Conservation (phyloP, 2,888 invertebrate genomes). For the Herminia tarsipennalis region DNA sequence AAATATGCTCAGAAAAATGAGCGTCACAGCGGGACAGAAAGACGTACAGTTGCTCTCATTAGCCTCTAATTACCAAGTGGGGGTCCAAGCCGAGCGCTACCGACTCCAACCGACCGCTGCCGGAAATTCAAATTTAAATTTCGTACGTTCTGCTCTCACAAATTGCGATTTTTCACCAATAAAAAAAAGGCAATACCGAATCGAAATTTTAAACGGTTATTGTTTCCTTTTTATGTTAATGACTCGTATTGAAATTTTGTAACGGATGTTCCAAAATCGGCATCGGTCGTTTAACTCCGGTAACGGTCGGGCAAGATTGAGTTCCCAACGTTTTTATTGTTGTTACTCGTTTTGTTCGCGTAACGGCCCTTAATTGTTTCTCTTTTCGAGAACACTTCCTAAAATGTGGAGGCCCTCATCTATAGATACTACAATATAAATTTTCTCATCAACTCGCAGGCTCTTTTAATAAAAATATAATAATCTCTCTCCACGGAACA, state of each 20-base stretch:
- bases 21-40: slow-evolving; percentile 57
- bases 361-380: slow-evolving; percentile 65
- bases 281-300: slow-evolving; percentile 62
- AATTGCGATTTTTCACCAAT: slow-evolving; percentile 79
- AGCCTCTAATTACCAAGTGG: slow-evolving; percentile 81
- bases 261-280: slow-evolving; percentile 66
- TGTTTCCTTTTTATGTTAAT: slow-evolving; percentile 84
- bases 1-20: slow-evolving; percentile 63
- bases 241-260: slow-evolving; percentile 76
- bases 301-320: slow-evolving; percentile 66
- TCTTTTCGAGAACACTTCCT: slow-evolving; percentile 50
- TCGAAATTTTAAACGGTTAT: slow-evolving; percentile 83
- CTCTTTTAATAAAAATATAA: slow-evolving; percentile 73
- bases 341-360: slow-evolving; percentile 69
- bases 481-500: slow-evolving; percentile 70
- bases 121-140: slow-evolving; percentile 77
- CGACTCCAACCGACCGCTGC: slow-evolving; percentile 52
- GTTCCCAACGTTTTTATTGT: slow-evolving; percentile 70
- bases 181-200: slow-evolving; percentile 75
- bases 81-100: slow-evolving; percentile 40
- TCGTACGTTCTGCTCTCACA: slow-evolving; percentile 73
- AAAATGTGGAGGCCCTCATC: slow-evolving; percentile 36
- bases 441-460: slow-evolving; percentile 62
- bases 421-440: slow-evolving; percentile 55
- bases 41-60: slow-evolving; percentile 70